phyloP scores from a whole-genome alignment of 2,797 vertebrate genomes.

The Sebastes umbrosus region DNA sequence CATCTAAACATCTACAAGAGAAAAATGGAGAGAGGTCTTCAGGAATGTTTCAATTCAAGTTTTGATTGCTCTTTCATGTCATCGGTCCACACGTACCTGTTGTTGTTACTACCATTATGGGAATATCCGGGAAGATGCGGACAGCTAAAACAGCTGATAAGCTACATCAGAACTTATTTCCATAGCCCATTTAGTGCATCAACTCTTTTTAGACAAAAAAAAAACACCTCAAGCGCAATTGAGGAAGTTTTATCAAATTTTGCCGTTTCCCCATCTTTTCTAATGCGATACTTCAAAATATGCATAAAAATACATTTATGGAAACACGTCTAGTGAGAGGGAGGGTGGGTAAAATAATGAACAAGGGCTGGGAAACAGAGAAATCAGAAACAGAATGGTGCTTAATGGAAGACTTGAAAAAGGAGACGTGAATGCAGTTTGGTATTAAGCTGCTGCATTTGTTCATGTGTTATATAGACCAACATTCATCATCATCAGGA shows the following conservation, averaged over 20 bases:
- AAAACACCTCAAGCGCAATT: neutral
- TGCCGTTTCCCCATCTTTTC: neutral
- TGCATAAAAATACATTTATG: neutral
- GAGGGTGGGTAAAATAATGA: neutral
- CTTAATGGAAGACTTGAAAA: neutral
- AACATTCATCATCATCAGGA: constrained; percentile 42
- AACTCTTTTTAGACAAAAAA: neutral
- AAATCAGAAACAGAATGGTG: neutral
- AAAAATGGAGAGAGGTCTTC: neutral
- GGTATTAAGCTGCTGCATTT: constrained; percentile 19
- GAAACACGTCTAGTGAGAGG: neutral
- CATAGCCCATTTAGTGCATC: neutral
- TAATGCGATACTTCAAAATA: neutral
- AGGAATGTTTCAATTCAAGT: neutral
- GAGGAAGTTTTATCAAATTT: neutral
- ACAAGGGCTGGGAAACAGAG: neutral
- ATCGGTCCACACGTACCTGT: neutral
- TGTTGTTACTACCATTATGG: neutral
- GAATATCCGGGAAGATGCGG: neutral
- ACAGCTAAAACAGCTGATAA: neutral
- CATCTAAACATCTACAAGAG: too few species aligned
- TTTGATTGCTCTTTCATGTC: neutral
- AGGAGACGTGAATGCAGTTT: neutral
- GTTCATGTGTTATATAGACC: constrained; percentile 19
- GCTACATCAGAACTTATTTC: neutral